Percentiles rank a stretch among this genome's conserved stretches.
These are phyloP conservation scores for Sabatieria punctata DNA, from an alignment of 2,888 invertebrate genomes.

Conservation along the genomic window DNA sequence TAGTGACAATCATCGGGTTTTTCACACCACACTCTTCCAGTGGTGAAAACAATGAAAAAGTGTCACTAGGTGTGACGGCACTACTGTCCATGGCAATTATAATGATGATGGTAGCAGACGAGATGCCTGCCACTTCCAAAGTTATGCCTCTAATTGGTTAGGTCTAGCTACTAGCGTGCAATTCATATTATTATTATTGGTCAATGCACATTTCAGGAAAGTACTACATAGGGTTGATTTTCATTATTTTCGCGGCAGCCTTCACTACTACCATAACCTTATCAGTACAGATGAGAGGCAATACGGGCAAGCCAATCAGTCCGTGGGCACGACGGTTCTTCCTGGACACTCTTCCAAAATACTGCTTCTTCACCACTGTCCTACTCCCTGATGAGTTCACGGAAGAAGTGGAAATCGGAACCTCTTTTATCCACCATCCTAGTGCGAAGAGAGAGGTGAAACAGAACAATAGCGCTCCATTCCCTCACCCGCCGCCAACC, in stretches of 20 bases:
- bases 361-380: too few species aligned
- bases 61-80: conserved; percentile 10
- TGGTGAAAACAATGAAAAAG: conserved; percentile 29
- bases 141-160: conserved; percentile 9
- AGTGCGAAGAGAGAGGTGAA: too few species aligned
- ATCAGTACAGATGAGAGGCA: not conserved
- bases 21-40: conserved; percentile 28
- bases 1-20: conserved; percentile 28
- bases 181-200: too few species aligned
- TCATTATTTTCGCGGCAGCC: not conserved
- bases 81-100: conserved; percentile 8
- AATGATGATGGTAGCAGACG: conserved; percentile 7
- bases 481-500: too few species aligned
- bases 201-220: not conserved
- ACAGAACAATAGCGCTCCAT: too few species aligned
- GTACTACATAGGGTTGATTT: not conserved
- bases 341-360: not conserved
- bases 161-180: too few species aligned
- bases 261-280: not conserved
- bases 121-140: conserved; percentile 9
- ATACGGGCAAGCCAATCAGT: not conserved
- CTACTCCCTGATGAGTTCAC: too few species aligned
- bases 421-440: too few species aligned
- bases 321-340: not conserved
- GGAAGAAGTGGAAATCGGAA: too few species aligned